These are phyloP conservation scores for Aphidius gifuensis DNA, from an alignment of 1,140 invertebrate genomes.

Conservation along the genomic window DNA sequence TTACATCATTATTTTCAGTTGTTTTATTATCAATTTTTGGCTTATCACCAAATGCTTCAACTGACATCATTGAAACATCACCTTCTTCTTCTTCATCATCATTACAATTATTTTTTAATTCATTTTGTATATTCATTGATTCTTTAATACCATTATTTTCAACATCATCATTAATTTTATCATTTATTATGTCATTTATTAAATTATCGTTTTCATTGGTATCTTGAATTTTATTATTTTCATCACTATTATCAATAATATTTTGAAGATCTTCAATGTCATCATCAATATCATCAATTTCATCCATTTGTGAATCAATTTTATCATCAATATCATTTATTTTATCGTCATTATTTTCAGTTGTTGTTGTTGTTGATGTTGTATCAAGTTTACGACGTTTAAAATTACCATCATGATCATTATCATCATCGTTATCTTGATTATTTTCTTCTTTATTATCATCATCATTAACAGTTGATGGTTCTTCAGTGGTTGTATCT, in stretches of 20 bases:
- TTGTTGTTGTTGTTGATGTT: constrained; percentile 2
- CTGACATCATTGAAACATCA: constrained; percentile 12
- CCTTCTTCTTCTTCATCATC: constrained; percentile 43
- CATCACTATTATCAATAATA: constrained; percentile 20
- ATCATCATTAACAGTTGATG: background rate
- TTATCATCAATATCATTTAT: constrained; percentile 23
- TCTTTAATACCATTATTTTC: too few relatives aligned
- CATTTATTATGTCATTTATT: too few relatives aligned
- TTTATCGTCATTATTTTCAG: constrained; percentile 21
- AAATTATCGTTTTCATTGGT: too few relatives aligned
- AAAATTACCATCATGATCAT: too few relatives aligned
- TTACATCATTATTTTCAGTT: constrained; percentile 36
- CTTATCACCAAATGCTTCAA: constrained; percentile 29
- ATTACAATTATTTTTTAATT: constrained; percentile 42
- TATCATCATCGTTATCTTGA: background rate
- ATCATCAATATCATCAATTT: constrained; percentile 31
- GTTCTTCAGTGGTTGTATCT: too few relatives aligned
- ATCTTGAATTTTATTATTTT: too few relatives aligned
- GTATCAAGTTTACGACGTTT: too few relatives aligned
- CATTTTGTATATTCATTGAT: too few relatives aligned
- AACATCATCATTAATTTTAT: too few relatives aligned
- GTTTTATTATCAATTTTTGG: constrained; percentile 23
- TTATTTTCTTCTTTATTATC: background rate
- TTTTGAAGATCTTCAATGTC: constrained; percentile 30
- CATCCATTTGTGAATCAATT: constrained; percentile 33